Percentiles rank a stretch among this genome's conserved stretches.
Conservation (phyloP, 2,888 invertebrate genomes). For the Zhengitettix transpicula region DNA sequence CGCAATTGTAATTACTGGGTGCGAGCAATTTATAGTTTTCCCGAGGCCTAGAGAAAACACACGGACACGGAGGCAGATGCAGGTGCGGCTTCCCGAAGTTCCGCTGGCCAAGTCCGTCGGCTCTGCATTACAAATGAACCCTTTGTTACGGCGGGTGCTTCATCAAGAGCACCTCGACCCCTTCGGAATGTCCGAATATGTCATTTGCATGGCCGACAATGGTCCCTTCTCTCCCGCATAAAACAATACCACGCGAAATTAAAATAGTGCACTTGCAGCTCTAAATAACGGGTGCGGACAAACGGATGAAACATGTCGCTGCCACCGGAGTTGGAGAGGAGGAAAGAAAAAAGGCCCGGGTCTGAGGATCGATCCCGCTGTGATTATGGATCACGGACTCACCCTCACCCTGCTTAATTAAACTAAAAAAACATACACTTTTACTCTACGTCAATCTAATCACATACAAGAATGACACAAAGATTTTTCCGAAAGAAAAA, state of each 20-base stretch:
- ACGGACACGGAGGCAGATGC: too few relatives aligned
- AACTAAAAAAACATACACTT: too few relatives aligned
- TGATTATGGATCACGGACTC: background rate
- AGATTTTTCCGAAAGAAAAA: too few relatives aligned
- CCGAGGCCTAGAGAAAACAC: too few relatives aligned
- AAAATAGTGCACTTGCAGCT: background rate
- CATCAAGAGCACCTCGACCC: background rate
- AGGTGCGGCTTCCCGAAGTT: too few relatives aligned
- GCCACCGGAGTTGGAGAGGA: background rate
- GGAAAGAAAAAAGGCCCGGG: background rate
- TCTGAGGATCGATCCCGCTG: background rate
- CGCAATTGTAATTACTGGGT: too few relatives aligned
- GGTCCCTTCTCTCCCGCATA: background rate
- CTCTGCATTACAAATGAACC: background rate
- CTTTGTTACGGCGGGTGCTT: background rate
- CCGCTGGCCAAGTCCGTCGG: too few relatives aligned
- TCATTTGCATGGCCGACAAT: background rate
- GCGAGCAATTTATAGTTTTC: too few relatives aligned
- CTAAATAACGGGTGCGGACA: background rate
- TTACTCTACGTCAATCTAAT: too few relatives aligned
- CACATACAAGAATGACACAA: too few relatives aligned
- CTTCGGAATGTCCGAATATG: background rate
- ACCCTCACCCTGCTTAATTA: too few relatives aligned
- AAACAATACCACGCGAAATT: background rate
- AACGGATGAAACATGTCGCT: background rate